Base-by-base conservation (phyloP, 2,888 invertebrate species). In the Aporophyla nigra region DNA sequence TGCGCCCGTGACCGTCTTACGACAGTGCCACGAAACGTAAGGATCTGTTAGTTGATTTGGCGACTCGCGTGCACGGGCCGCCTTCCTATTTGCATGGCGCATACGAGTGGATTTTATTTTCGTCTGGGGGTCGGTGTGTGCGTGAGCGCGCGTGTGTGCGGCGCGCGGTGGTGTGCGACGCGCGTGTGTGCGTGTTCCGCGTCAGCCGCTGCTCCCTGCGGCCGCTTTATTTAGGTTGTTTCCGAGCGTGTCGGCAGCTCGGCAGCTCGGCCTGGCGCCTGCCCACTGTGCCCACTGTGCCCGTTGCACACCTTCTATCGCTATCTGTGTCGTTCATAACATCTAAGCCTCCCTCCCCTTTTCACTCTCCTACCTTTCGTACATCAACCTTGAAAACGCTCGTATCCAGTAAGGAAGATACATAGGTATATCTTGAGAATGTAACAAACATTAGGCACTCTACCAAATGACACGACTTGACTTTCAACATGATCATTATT, bases 41-140 rank as follows among this genome's bases (percentile, higher is more conserved):
- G 96, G 96, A 95, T 94, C 94, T 92, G 91, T 94, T 92, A 93
- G 94, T 95, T 94, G 93, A 94, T 94, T 94, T 92, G 93, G 91
- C 91, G 91, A 92, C 88, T 93, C 90, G 94, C 93, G 93, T 94
- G 93, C 91, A 92, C 93, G 92, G 90, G 91, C 93, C 93, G 94
- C 92, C 95, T 96, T 96, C 95, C 95, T 95, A 96, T 96, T 96
- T 95, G 96, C 96, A 96, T 95, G 95, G 96, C 96, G 94, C 95
- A 96, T 96, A 95, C 95, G 94, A 96, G 95, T 95, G 95, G 93
- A 95, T 96, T 96, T 96, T 96, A 96, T 96, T 96, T 96, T 96
- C 94, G 96, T 96, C 96, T 96, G 95, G 94, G 89, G 89, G 90
- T 87, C 90, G 89, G 86, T 93, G 95, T 95, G 95, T 95, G 95